A percentile compares a stretch with the other conserved stretches of the same genome.
Conservation (phyloP, 1,140 invertebrate species). For the Epicauta chinensis region DNA sequence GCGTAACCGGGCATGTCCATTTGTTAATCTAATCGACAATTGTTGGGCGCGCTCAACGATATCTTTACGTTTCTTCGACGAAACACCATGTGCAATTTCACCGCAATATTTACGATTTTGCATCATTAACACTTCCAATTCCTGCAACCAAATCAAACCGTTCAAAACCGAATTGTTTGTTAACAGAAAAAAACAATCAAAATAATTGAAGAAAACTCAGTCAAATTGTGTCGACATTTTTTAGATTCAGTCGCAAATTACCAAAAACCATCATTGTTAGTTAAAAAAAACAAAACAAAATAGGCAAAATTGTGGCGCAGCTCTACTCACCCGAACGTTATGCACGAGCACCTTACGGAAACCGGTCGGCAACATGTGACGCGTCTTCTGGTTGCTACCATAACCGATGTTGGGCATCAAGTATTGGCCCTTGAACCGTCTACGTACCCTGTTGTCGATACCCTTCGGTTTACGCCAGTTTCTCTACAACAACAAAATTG, state of each 20-base stretch:
- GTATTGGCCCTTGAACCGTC: slow-evolving; percentile 97
- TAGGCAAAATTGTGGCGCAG: neutral
- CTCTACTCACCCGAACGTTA: slow-evolving; percentile 68
- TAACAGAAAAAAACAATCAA: neutral
- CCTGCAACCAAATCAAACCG: slow-evolving; percentile 59
- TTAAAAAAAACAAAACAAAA: neutral
- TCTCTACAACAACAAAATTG: slow-evolving; percentile 47
- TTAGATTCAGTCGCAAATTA: slow-evolving; percentile 41
- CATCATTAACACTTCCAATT: slow-evolving; percentile 98
- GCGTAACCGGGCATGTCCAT: slow-evolving; percentile 90
- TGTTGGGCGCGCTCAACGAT: slow-evolving; percentile 97
- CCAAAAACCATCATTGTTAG: slow-evolving; percentile 36
- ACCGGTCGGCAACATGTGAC: slow-evolving; percentile 95
- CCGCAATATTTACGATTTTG: slow-evolving; percentile 96
- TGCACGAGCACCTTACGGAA: slow-evolving; percentile 83
- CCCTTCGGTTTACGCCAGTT: slow-evolving; percentile 91
- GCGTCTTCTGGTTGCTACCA: slow-evolving; percentile 89
- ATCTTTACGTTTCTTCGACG: slow-evolving; percentile 90
- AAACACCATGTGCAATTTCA: slow-evolving; percentile 95
- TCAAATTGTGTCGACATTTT: slow-evolving; percentile 26
- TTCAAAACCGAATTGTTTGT: neutral
- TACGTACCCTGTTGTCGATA: slow-evolving; percentile 99
- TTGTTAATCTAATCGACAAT: slow-evolving; percentile 91
- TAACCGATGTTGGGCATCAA: slow-evolving; percentile 99
- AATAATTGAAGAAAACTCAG: slow-evolving; percentile 21